Evolutionary conservation across 1,140 invertebrate species (phyloP).

Genomic region (Camponotus pennsylvanicus): DNA sequence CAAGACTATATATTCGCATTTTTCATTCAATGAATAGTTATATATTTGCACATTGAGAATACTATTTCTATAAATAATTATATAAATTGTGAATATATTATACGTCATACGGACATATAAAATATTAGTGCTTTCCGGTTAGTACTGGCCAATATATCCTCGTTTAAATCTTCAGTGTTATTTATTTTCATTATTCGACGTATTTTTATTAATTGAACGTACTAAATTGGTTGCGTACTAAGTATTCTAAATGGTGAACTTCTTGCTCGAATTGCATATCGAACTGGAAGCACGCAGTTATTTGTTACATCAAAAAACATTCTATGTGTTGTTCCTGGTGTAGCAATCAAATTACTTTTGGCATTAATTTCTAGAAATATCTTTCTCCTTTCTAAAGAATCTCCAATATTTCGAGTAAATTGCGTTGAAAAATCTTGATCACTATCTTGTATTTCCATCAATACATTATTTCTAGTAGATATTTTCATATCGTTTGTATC

Average conservation of each 20-base stretch:
- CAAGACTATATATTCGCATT: neutral
- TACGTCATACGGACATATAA: too few species aligned
- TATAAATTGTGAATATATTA: too few species aligned
- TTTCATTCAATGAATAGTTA: neutral
- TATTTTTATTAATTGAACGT: slow-evolving; percentile 13
- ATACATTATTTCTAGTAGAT: neutral
- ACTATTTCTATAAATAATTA: too few species aligned
- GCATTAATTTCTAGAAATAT: slow-evolving; percentile 77
- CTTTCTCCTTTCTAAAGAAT: slow-evolving; percentile 51
- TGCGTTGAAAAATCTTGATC: slow-evolving; percentile 40
- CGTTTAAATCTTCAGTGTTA: neutral
- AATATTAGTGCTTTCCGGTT: neutral
- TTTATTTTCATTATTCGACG: neutral
- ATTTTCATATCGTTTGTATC: neutral
- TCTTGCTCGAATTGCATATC: slow-evolving; percentile 63
- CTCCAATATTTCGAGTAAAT: neutral
- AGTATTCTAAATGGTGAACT: slow-evolving; percentile 63
- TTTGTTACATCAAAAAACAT: slow-evolving; percentile 79
- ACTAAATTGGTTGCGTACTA: slow-evolving; percentile 56
- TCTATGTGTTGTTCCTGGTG: slow-evolving; percentile 67
- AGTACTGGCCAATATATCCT: neutral
- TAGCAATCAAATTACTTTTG: slow-evolving; percentile 73
- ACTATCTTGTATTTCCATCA: slow-evolving; percentile 29
- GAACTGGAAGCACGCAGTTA: slow-evolving; percentile 69
- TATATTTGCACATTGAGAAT: neutral